phyloP scores from a whole-genome alignment of 2,797 vertebrate species.

The Nothura maculosa region DNA sequence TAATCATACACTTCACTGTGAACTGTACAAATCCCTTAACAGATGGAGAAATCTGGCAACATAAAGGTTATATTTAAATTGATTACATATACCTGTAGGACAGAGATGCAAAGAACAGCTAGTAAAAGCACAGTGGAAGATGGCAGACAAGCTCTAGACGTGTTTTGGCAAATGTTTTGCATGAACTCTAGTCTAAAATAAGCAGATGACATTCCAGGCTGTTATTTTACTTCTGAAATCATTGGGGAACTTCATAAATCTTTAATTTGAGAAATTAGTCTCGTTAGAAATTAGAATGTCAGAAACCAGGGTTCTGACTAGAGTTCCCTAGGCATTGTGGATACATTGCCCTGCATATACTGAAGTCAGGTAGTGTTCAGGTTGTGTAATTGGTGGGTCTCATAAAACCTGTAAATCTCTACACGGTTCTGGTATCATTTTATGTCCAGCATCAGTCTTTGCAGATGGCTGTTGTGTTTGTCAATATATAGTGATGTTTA shows the following conservation, averaged over 20 bases:
- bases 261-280: not conserved
- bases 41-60: not conserved
- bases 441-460: accelerated
- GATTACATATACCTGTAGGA: not conserved
- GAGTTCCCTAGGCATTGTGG: not conserved
- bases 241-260: accelerated
- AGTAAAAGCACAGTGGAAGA: not conserved
- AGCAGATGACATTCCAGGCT: not conserved
- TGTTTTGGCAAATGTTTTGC: not conserved
- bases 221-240: not conserved
- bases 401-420: not conserved
- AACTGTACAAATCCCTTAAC: not conserved
- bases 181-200: not conserved
- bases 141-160: not conserved
- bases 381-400: no score
- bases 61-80: not conserved
- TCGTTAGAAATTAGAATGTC: no score
- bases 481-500: accelerated
- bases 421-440: accelerated
- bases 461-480: not conserved
- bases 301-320: not conserved
- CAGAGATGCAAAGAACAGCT: not conserved
- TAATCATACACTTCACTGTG: not conserved
- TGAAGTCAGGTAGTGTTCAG: accelerated
- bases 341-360: accelerated